These are phyloP conservation scores for Lynx canadensis DNA, from an alignment of 2,113 vertebrate genomes.

Conservation along the genomic window DNA sequence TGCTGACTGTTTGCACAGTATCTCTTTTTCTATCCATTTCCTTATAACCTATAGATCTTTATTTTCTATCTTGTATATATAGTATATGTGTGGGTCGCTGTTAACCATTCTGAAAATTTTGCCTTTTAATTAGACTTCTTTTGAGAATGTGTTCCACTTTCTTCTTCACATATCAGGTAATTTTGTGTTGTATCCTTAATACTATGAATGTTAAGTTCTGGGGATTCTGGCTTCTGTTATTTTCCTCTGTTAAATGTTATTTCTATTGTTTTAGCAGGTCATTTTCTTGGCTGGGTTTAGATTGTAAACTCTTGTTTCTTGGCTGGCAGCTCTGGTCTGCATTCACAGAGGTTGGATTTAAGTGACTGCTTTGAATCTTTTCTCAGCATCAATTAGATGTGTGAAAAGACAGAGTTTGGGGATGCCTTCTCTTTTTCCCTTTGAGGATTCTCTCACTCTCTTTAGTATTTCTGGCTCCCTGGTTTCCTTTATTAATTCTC, in stretches of 20 bases:
- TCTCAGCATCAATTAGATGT: background rate
- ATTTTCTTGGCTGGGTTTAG: background rate
- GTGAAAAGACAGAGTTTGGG: background rate
- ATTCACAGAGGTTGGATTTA: background rate
- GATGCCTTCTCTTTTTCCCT: background rate
- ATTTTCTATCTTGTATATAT: background rate
- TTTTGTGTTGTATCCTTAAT: background rate
- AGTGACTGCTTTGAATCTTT: background rate
- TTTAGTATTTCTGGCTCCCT: background rate
- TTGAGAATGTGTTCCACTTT: background rate
- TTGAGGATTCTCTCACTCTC: background rate
- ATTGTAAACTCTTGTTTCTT: background rate
- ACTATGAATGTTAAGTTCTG: background rate
- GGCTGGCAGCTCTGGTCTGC: background rate
- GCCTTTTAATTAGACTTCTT: conserved; percentile 16
- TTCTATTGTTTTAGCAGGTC: background rate
- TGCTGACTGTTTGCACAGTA: background rate
- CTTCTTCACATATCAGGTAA: background rate
- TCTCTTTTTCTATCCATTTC: background rate
- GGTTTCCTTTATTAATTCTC: background rate
- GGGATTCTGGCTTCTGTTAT: background rate
- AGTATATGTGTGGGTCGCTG: background rate
- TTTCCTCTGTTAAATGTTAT: background rate
- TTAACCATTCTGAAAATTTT: background rate
- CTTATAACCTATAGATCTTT: background rate